A percentile compares a stretch with the other conserved stretches of the same genome.
Conservation (phyloP, 1,140 invertebrate species). For the Limonius californicus region DNA sequence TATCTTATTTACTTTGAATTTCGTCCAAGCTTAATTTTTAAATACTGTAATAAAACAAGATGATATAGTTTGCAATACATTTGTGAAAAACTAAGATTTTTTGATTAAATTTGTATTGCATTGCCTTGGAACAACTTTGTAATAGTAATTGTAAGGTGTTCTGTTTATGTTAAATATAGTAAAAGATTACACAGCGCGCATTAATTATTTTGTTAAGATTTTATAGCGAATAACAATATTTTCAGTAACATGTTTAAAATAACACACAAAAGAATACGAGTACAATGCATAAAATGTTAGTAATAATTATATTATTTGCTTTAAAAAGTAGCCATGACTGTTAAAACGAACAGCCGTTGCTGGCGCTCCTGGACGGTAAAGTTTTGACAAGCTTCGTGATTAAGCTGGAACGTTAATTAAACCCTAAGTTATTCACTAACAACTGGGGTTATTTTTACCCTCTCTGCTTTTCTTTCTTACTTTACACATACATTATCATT, state of each 20-base stretch:
- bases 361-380: slow-evolving; percentile 18
- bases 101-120: too few relatives aligned
- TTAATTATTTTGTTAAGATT: too few relatives aligned
- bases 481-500: neutral
- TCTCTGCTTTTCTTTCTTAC: neutral
- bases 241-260: neutral
- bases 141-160: too few relatives aligned
- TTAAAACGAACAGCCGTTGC: slow-evolving; percentile 1
- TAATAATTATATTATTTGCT: slow-evolving; percentile 12
- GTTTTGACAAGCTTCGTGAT: slow-evolving; percentile 26
- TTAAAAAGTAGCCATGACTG: slow-evolving; percentile 10
- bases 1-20: too few relatives aligned
- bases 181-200: too few relatives aligned
- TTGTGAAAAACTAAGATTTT: too few relatives aligned
- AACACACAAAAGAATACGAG: neutral
- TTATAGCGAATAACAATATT: too few relatives aligned
- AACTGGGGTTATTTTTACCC: neutral
- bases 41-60: too few relatives aligned
- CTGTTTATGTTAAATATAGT: too few relatives aligned
- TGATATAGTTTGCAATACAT: too few relatives aligned
- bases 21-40: too few relatives aligned
- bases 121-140: too few relatives aligned
- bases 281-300: neutral
- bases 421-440: slow-evolving; percentile 20
- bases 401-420: slow-evolving; percentile 27